A percentile compares a stretch with the other conserved stretches of the same genome.
Evolutionary conservation across 2,113 vertebrate genomes (phyloP).

Genomic region (Marcusenius ussheri): DNA sequence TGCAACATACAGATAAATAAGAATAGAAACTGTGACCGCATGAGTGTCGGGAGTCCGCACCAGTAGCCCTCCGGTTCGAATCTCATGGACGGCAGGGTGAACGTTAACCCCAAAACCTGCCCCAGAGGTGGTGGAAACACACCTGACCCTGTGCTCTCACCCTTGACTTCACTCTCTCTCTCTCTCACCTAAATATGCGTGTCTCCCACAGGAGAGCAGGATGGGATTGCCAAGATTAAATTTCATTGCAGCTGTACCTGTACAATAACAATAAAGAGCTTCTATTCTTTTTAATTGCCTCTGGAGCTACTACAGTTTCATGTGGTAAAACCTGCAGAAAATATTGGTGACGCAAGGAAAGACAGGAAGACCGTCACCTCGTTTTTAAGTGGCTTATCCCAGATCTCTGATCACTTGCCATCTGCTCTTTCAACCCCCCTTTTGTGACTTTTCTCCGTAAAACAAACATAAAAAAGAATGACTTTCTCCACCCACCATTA

Average conservation of each 20-base stretch:
- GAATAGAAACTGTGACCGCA: neutral
- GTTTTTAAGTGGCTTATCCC: neutral
- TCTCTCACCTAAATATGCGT: neutral
- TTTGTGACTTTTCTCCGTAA: neutral
- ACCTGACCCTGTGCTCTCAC: neutral
- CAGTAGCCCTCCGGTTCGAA: neutral
- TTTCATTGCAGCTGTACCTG: neutral
- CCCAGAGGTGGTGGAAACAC: neutral
- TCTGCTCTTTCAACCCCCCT: neutral
- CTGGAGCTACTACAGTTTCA: neutral
- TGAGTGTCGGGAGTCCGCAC: neutral
- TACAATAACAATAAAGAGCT: neutral
- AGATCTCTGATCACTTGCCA: neutral
- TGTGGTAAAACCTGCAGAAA: neutral
- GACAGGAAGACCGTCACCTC: neutral
- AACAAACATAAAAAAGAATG: neutral
- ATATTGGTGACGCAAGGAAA: neutral
- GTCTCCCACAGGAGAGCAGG: neutral
- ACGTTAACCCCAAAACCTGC: neutral
- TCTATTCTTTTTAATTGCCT: neutral
- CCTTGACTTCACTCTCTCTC: neutral
- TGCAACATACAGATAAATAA: neutral
- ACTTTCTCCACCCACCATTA: neutral
- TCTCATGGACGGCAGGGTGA: neutral
- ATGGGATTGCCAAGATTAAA: neutral